Conservation (phyloP, 2,797 vertebrate genomes). For the Uromys caudimaculatus region DNA sequence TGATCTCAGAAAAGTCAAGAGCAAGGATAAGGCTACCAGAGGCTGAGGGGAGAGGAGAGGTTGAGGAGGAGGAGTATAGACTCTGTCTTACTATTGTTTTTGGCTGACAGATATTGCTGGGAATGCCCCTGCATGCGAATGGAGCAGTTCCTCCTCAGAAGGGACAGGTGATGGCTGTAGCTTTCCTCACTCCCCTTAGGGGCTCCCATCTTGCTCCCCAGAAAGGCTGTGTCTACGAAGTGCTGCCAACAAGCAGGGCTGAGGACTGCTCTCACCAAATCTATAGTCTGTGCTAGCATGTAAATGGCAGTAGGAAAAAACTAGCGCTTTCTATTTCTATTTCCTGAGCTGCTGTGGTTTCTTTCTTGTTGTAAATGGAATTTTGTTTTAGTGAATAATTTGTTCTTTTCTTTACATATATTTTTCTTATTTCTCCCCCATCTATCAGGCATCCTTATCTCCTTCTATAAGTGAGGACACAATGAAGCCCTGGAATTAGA, state of each 20-base stretch:
- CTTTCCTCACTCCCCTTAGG: not conserved
- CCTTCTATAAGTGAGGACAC: not conserved
- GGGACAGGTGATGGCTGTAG: not conserved
- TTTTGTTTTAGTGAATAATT: constrained; percentile 40
- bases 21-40: not conserved
- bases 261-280: not conserved
- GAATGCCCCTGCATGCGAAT: not conserved
- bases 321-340: not conserved
- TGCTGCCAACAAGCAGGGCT: not conserved
- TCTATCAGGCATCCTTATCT: not conserved
- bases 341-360: not conserved
- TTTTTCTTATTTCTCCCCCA: not conserved
- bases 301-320: not conserved
- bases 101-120: not conserved
- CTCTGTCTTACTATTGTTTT: not conserved
- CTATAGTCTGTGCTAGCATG: not conserved
- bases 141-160: not conserved
- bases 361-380: not conserved
- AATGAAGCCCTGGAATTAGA: not conserved
- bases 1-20: not conserved
- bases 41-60: not conserved
- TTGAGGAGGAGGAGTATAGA: not conserved
- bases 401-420: not conserved
- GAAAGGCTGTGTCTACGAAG: not conserved
- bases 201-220: not conserved